These are phyloP conservation scores for Lagodon rhomboides DNA, from an alignment of 2,797 vertebrate genomes.

Conservation along the genomic window DNA sequence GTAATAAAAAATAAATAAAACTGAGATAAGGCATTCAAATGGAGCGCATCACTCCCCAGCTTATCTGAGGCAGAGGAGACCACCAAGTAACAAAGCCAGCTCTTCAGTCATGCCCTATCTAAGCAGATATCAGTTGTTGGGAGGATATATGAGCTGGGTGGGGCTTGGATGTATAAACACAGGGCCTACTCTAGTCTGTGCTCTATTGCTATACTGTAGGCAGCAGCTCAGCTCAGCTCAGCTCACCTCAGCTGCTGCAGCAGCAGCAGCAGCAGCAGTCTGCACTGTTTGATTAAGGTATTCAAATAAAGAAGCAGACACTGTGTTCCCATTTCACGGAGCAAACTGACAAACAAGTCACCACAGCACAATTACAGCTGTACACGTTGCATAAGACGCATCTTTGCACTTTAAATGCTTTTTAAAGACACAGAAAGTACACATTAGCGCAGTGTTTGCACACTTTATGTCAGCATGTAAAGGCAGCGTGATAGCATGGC, in stretches of 20 bases:
- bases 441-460: slow-evolving; percentile 30
- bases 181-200: slow-evolving; percentile 48
- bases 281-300: slow-evolving; percentile 83
- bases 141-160: slow-evolving; percentile 85
- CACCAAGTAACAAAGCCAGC: slow-evolving; percentile 82
- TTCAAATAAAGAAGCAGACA: slow-evolving; percentile 83
- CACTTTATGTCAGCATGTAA: slow-evolving; percentile 21
- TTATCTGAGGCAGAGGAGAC: slow-evolving; percentile 78
- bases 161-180: slow-evolving; percentile 81
- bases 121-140: slow-evolving; percentile 83
- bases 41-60: slow-evolving; percentile 65
- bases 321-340: slow-evolving; percentile 75
- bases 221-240: slow-evolving; percentile 44
- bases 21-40: slow-evolving; percentile 78
- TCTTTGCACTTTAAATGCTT: slow-evolving; percentile 36
- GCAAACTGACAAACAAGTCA: slow-evolving; percentile 67
- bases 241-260: slow-evolving; percentile 38
- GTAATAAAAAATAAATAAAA: slow-evolving; percentile 63
- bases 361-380: slow-evolving; percentile 56
- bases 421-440: slow-evolving; percentile 12
- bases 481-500: slow-evolving; percentile 48
- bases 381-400: slow-evolving; percentile 30
- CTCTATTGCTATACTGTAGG: slow-evolving; percentile 40
- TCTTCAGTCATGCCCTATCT: slow-evolving; percentile 79
- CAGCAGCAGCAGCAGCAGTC: slow-evolving; percentile 64